Evolutionary conservation across 2,888 invertebrate species (phyloP).

Genomic region (Nomada flava): DNA sequence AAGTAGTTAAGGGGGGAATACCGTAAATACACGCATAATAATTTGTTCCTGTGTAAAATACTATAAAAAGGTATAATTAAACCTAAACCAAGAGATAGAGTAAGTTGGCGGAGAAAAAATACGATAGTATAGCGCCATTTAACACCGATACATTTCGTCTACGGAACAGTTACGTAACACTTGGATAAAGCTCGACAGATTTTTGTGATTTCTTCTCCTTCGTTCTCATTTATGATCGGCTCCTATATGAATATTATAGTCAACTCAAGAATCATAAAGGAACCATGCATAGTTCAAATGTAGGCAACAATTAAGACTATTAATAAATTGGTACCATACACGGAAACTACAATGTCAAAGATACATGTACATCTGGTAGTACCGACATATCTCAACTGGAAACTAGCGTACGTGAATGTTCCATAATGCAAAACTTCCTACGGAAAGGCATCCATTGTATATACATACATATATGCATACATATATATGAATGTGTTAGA

Average conservation of each 20-base stretch:
- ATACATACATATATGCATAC: neutral
- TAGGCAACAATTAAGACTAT: neutral
- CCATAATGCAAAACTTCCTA: constrained; percentile 4
- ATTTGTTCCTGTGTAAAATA: constrained; percentile 8
- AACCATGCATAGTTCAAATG: neutral
- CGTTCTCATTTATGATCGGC: neutral
- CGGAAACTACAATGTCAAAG: neutral
- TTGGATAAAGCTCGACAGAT: constrained; percentile 46
- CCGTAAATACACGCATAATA: constrained; percentile 15
- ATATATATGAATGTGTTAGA: neutral
- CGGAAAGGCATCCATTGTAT: constrained; percentile 26
- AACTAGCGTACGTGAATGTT: constrained; percentile 2
- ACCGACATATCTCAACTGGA: neutral
- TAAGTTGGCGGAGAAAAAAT: constrained; percentile 20
- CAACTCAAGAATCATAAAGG: neutral
- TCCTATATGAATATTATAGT: neutral
- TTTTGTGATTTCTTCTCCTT: constrained; percentile 26
- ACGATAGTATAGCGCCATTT: constrained; percentile 7
- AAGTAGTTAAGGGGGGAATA: constrained; percentile 15
- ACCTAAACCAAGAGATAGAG: neutral
- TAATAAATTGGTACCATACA: neutral
- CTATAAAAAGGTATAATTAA: constrained; percentile 6
- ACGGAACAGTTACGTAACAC: constrained; percentile 56
- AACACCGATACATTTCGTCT: constrained; percentile 40
- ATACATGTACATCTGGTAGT: constrained; percentile 28